Evolutionary conservation across 2,797 vertebrate genomes (phyloP).

Genomic region (Phylloscopus collybita): DNA sequence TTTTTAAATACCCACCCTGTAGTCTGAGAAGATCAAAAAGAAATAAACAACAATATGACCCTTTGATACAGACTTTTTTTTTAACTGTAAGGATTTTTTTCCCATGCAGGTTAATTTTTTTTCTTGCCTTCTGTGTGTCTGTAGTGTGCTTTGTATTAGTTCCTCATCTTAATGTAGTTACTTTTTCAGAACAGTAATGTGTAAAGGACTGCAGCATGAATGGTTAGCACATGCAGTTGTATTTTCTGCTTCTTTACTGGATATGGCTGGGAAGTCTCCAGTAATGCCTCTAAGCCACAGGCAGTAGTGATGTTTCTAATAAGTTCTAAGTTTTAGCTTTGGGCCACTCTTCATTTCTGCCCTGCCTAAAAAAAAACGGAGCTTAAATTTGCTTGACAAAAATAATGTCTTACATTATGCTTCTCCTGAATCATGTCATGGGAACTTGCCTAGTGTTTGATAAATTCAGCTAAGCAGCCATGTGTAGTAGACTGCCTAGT

Average conservation of each 20-base stretch:
- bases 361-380: neutral
- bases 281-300: neutral
- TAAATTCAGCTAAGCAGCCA: neutral
- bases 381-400: neutral
- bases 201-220: neutral
- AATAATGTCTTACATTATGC: neutral
- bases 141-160: neutral
- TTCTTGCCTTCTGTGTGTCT: neutral
- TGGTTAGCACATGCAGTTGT: neutral
- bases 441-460: neutral
- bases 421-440: neutral
- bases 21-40: neutral
- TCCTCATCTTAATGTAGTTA: neutral
- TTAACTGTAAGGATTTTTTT: neutral
- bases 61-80: neutral
- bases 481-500: neutral
- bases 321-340: neutral
- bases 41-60: neutral
- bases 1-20: neutral
- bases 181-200: neutral
- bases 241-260: neutral
- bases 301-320: neutral
- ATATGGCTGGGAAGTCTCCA: neutral
- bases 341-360: neutral
- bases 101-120: neutral